These are phyloP conservation scores for Dione vanillae DNA, from an alignment of 2,888 invertebrate species.

Conservation along the genomic window DNA sequence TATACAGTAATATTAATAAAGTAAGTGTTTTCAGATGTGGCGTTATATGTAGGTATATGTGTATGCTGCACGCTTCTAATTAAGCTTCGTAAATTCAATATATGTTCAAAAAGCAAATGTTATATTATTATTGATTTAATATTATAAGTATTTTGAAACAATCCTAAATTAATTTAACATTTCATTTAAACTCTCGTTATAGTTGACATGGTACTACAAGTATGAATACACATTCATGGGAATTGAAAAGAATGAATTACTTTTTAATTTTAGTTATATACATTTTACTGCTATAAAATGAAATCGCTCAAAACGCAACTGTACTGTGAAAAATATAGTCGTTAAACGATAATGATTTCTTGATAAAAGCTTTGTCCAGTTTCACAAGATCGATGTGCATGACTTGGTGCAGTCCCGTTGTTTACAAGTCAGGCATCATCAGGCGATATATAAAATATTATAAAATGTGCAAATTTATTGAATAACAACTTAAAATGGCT, in stretches of 20 bases:
- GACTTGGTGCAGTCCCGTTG: constrained; percentile 31
- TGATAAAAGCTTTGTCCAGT: constrained; percentile 21
- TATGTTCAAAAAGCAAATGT: neutral
- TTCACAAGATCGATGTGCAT: constrained; percentile 29
- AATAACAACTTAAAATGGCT: neutral
- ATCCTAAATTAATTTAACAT: no score
- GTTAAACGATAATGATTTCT: constrained; percentile 26
- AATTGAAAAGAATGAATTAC: neutral
- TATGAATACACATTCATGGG: neutral
- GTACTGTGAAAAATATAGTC: constrained; percentile 26
- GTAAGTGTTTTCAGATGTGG: no score
- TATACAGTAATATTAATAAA: no score
- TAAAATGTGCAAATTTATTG: constrained; percentile 12
- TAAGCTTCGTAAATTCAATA: neutral
- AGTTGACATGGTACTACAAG: no score
- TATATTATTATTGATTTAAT: neutral
- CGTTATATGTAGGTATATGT: no score
- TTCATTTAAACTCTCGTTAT: no score
- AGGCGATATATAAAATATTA: constrained; percentile 19
- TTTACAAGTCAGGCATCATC: constrained; percentile 27
- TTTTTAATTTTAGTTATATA: neutral
- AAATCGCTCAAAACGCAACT: constrained; percentile 16
- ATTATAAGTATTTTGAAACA: neutral
- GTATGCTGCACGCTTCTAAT: neutral
- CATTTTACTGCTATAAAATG: constrained; percentile 11